These are phyloP conservation scores for Pyralis farinalis DNA, from an alignment of 2,888 invertebrate genomes.

Conservation along the genomic window DNA sequence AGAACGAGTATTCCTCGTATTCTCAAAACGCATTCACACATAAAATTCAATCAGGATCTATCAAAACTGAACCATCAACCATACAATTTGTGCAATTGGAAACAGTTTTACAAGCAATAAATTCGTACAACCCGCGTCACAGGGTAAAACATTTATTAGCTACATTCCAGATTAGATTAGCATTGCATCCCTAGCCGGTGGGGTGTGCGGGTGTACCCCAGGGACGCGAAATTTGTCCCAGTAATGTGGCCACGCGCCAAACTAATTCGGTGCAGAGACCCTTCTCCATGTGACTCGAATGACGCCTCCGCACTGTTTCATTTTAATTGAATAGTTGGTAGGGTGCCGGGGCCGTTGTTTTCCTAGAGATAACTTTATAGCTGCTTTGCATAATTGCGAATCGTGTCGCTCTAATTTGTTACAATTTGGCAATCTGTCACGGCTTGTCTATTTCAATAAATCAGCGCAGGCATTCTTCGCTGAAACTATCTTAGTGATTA, in stretches of 20 bases:
- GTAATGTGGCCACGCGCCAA: conserved; percentile 78
- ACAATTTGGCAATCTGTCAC: conserved; percentile 73
- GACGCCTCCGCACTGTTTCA: conserved; percentile 63
- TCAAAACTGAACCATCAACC: conserved; percentile 57
- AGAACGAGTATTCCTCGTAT: too few relatives aligned
- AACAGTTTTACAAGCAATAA: conserved; percentile 81
- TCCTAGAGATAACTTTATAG: conserved; percentile 74
- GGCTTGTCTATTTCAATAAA: conserved; percentile 34
- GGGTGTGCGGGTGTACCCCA: conserved; percentile 34
- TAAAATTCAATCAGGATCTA: conserved; percentile 71
- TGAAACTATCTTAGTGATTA: conserved; percentile 1
- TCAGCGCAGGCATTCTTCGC: conserved; percentile 24
- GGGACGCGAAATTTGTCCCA: conserved; percentile 73
- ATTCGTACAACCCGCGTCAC: conserved; percentile 67
- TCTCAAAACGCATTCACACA: conserved; percentile 38
- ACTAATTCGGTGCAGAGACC: conserved; percentile 71
- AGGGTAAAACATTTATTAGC: conserved; percentile 78
- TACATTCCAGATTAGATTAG: conserved; percentile 79
- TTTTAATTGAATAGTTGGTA: conserved; percentile 79
- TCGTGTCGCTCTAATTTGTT: conserved; percentile 67
- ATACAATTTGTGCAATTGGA: conserved; percentile 74
- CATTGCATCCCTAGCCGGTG: conserved; percentile 66
- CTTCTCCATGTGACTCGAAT: conserved; percentile 75
- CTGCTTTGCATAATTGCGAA: conserved; percentile 73
- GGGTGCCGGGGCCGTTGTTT: conserved; percentile 52